A percentile compares a stretch with the other conserved stretches of the same genome.
Conservation (phyloP, 2,113 vertebrate species). For the Collichthys lucidus region DNA sequence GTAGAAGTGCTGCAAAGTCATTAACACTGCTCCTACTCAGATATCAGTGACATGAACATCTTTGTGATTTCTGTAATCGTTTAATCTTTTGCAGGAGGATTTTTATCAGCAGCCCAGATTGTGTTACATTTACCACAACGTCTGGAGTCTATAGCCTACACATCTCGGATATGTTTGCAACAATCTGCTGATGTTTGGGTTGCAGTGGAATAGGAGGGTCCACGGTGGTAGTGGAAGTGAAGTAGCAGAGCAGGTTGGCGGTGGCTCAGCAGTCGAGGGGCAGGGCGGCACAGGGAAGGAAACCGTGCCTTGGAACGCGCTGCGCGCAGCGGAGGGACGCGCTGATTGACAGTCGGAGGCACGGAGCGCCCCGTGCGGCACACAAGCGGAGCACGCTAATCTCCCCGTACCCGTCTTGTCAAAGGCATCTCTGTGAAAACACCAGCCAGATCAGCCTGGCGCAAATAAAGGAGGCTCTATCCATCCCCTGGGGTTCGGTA, state of each 20-base stretch:
- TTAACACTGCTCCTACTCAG: slow-evolving; percentile 1
- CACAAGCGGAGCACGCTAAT: slow-evolving; percentile 63
- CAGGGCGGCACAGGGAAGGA: slow-evolving; percentile 49
- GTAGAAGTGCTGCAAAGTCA: too few relatives aligned
- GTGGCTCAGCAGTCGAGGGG: slow-evolving; percentile 53
- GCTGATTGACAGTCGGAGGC: slow-evolving; percentile 71
- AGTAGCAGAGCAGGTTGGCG: slow-evolving; percentile 49
- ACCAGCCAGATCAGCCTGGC: slow-evolving; percentile 52
- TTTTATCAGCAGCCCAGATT: slow-evolving; percentile 4
- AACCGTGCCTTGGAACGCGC: slow-evolving; percentile 61
- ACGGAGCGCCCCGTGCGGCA: slow-evolving; percentile 67
- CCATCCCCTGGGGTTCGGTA: slow-evolving; percentile 22
- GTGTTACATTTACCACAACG: not conserved
- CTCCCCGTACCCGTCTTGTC: slow-evolving; percentile 54
- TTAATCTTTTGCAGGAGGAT: not conserved
- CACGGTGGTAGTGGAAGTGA: slow-evolving; percentile 39
- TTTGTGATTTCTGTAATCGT: not conserved
- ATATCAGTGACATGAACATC: not conserved
- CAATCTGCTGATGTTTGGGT: slow-evolving; percentile 35
- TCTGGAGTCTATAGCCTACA: not conserved
- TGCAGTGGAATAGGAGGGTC: slow-evolving; percentile 55
- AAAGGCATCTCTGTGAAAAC: slow-evolving; percentile 65
- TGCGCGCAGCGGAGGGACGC: slow-evolving; percentile 57
- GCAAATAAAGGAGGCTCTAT: slow-evolving; percentile 47
- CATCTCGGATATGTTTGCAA: not conserved